These are phyloP conservation scores for Antechinus stuartii DNA, from an alignment of 2,113 vertebrate genomes.

Conservation along the genomic window DNA sequence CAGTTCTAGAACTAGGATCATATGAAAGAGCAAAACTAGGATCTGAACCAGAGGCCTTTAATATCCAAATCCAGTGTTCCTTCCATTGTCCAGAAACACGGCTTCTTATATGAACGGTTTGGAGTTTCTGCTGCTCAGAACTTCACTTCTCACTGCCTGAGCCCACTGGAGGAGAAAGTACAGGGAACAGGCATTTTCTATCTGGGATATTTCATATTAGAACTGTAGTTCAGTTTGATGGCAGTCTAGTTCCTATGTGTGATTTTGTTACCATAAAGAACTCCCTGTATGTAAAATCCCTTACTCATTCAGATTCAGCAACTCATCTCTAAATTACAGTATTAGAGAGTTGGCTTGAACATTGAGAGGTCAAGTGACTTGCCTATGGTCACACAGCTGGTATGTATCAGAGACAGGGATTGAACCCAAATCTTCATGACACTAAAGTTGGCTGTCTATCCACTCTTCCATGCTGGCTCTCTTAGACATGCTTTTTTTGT, in stretches of 20 bases:
- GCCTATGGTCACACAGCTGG: slow-evolving; percentile 4
- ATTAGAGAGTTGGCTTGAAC: neutral
- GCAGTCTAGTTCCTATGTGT: neutral
- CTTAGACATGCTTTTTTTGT: slow-evolving; percentile 1
- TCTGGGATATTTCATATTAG: neutral
- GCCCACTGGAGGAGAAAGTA: neutral
- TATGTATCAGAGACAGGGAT: neutral
- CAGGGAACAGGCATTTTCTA: neutral
- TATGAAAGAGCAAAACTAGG: neutral
- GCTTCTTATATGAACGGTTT: neutral
- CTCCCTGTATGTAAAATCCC: neutral
- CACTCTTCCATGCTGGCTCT: neutral
- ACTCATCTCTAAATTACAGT: neutral
- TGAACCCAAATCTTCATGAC: neutral
- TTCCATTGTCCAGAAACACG: neutral
- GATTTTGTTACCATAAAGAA: neutral
- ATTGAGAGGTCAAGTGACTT: neutral
- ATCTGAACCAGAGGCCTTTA: neutral
- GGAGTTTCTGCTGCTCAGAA: neutral
- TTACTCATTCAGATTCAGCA: neutral
- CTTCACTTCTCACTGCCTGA: neutral
- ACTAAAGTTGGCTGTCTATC: neutral
- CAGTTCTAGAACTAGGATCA: neutral
- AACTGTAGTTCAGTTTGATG: neutral
- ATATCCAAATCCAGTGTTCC: neutral